Percentiles rank a stretch among this genome's conserved stretches.
These are phyloP conservation scores for Macropodus opercularis DNA, from an alignment of 2,797 vertebrate genomes.

Conservation along the genomic window DNA sequence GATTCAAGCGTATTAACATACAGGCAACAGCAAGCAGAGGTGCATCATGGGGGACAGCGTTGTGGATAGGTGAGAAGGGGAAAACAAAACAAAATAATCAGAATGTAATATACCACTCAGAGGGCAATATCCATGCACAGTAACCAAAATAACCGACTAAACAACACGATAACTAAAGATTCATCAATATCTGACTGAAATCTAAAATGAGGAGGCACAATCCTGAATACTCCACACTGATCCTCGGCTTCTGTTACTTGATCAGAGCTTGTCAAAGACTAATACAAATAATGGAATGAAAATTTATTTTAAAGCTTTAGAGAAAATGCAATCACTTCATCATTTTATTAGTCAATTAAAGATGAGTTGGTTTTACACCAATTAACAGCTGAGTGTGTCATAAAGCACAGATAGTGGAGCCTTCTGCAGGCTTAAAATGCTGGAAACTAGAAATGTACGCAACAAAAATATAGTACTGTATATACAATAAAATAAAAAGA, in stretches of 20 bases:
- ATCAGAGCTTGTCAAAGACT: conserved; percentile 36
- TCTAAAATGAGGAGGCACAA: conserved; percentile 28
- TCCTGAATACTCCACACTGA: conserved; percentile 19
- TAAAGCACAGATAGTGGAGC: conserved; percentile 37
- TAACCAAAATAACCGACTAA: conserved; percentile 93
- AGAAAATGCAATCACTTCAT: conserved; percentile 17
- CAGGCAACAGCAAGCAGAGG: conserved; percentile 99
- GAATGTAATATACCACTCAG: conserved; percentile 99
- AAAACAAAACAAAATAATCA: conserved; percentile 92
- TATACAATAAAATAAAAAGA: conserved; percentile 13
- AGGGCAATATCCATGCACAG: conserved; percentile 97
- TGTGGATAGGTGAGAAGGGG: conserved; percentile 99
- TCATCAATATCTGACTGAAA: conserved; percentile 83
- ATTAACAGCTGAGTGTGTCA: conserved; percentile 30
- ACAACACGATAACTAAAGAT: conserved; percentile 80
- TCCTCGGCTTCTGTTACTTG: conserved; percentile 25
- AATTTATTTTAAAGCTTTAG: conserved; percentile 26
- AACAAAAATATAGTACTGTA: conserved; percentile 8
- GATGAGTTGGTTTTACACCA: conserved; percentile 42
- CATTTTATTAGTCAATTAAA: conserved; percentile 38
- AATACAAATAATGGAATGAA: neutral
- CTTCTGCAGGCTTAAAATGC: conserved; percentile 5
- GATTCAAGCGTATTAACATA: conserved; percentile 99
- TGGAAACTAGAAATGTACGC: conserved; percentile 7
- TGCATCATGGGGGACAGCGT: conserved; percentile 99